A percentile compares a stretch with the other conserved stretches of the same genome.
Conservation (phyloP, 1,140 invertebrate species). For the Hestina assimilis region DNA sequence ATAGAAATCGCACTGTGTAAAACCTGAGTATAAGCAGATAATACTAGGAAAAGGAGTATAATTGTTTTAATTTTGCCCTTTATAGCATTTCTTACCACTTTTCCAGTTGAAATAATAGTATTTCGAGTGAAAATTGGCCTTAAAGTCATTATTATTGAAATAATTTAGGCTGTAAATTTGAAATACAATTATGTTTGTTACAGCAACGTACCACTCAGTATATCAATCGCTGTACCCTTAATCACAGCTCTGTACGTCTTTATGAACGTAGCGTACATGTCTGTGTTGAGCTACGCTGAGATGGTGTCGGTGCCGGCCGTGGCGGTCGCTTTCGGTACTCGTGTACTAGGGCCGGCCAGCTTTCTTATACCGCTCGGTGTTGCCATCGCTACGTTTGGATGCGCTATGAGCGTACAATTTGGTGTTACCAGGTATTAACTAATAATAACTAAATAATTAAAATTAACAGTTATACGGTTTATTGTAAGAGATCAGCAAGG, state of each 20-base stretch:
- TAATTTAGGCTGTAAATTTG: too few species aligned
- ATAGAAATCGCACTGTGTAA: too few species aligned
- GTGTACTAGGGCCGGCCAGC: constrained; percentile 79
- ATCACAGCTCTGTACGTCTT: constrained; percentile 93
- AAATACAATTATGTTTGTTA: too few species aligned
- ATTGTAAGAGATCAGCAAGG: too few species aligned
- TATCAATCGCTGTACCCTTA: constrained; percentile 93
- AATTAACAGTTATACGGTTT: background rate
- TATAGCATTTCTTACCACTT: too few species aligned
- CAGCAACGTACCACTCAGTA: constrained; percentile 89
- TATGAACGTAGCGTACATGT: constrained; percentile 96
- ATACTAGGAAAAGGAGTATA: too few species aligned
- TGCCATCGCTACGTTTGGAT: constrained; percentile 86
- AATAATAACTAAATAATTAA: background rate
- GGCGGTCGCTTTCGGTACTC: constrained; percentile 87
- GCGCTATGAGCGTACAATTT: constrained; percentile 87
- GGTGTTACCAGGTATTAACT: constrained; percentile 82
- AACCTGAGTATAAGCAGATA: too few species aligned
- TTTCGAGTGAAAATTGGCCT: too few species aligned
- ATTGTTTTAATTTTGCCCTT: too few species aligned
- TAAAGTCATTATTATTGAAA: too few species aligned
- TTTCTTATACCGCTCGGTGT: constrained; percentile 86
- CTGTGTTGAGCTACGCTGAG: constrained; percentile 88
- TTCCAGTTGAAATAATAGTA: too few species aligned
- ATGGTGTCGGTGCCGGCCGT: constrained; percentile 90